These are phyloP conservation scores for Elanus axillaris DNA, from an alignment of 2,113 vertebrate species.

Conservation along the genomic window DNA sequence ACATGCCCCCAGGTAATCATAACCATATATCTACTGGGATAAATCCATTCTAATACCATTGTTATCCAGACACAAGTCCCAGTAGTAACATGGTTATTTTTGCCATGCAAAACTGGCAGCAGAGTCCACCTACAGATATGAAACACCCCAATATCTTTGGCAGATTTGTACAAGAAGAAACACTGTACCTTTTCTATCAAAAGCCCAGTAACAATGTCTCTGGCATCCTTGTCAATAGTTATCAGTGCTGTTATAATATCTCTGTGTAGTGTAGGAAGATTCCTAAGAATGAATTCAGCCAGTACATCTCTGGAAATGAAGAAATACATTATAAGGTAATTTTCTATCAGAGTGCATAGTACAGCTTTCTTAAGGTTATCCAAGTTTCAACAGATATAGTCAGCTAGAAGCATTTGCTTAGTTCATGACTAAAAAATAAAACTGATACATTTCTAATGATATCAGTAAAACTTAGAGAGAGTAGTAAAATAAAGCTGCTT, in stretches of 20 bases:
- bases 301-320: slow-evolving; percentile 72
- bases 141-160: neutral
- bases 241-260: slow-evolving; percentile 83
- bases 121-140: slow-evolving; percentile 66
- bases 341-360: neutral
- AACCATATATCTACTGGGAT: slow-evolving; percentile 82
- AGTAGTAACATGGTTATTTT: slow-evolving; percentile 81
- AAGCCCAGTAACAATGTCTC: slow-evolving; percentile 82
- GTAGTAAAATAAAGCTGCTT: neutral
- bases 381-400: neutral
- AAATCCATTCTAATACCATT: slow-evolving; percentile 83
- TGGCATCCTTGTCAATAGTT: slow-evolving; percentile 83
- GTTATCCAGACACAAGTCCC: slow-evolving; percentile 79
- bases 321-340: neutral
- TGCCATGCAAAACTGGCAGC: slow-evolving; percentile 83
- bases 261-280: slow-evolving; percentile 78
- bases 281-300: slow-evolving; percentile 76
- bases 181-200: slow-evolving; percentile 72
- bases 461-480: neutral
- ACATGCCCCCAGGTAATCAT: slow-evolving; percentile 83
- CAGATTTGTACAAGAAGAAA: neutral
- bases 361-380: neutral
- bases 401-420: neutral
- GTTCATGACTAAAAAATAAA: neutral
- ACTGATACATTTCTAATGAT: too few relatives aligned